Evolutionary conservation across 2,888 invertebrate species (phyloP), one percentile per base, ranked within the genome.

Genomic region (Lepidochrysops patricia): DNA sequence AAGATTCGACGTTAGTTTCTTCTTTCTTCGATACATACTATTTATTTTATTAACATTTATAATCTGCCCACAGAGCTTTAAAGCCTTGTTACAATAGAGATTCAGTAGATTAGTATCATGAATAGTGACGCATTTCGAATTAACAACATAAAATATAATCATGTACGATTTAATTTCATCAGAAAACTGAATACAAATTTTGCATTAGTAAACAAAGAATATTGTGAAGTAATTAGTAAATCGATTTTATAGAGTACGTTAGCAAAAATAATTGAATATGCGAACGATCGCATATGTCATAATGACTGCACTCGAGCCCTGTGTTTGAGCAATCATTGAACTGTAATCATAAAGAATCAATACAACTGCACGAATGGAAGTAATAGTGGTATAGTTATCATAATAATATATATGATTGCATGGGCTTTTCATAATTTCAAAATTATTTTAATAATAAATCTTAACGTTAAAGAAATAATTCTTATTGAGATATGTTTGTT

Each of bases 1-100:
- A 57, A 57, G n/a, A 27, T 26, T 34, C 27, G 29, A 57, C 25
- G 43, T 57, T 13, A 25, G 57, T 57, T 35, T 57, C 35, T 25
- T 19, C 23, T 19, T 19, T 26, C 7, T 27, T 19, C 12, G 9
- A 54, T 54, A 29, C 15, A 3, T 19, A 19, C 19, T 29, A 29
- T 29, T 29, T 29, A 43, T 43, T 43, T 23, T 43, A 43, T 23
- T 43, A 43, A 43, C 19, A 43, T 43, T 43, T 43, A 43, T 43
- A 23, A 43, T 19, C 43, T 23, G 43, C 43, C 43, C 9, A 9
- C 43, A 7, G 23, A 43, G 43, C 43, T 43, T 43, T 4, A 43
- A 19, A 43, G 9, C 9, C 43, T 43, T 23, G 19, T 19, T 12
- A 43, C 23, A 43, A 43, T 43, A 19, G 19, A 37, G 37, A 37